Conservation (phyloP, 2,797 vertebrate genomes). For the Oryzias sinensis region DNA sequence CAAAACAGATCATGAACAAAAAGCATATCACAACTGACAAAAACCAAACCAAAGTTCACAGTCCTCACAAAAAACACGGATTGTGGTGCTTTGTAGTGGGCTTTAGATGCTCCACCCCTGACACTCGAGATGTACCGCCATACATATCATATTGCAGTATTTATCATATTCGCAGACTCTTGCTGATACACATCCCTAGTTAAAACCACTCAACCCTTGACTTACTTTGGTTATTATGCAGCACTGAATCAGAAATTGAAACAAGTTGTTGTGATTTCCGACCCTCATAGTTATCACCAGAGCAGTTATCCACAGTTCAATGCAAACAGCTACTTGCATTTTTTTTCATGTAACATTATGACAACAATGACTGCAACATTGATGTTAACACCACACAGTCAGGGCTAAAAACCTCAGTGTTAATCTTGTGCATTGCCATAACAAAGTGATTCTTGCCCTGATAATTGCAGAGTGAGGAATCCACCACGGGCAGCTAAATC, state of each 20-base stretch:
- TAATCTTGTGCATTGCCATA: constrained; percentile 58
- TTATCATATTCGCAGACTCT: no score
- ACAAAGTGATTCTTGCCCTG: constrained; percentile 58
- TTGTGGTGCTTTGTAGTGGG: no score
- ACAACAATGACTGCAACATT: constrained; percentile 11
- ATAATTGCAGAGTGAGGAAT: constrained; percentile 58
- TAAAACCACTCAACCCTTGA: background rate
- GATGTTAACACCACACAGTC: constrained; percentile 25
- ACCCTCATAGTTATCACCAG: constrained; percentile 15
- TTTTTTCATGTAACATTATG: constrained; percentile 29
- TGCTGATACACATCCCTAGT: no score
- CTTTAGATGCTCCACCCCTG: no score
- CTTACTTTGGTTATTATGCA: background rate
- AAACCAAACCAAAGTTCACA: no score
- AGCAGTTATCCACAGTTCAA: constrained; percentile 34
- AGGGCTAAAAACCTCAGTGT: constrained; percentile 33
- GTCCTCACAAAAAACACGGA: no score
- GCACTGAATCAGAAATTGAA: constrained; percentile 26
- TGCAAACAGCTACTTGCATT: constrained; percentile 34
- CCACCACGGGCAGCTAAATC: constrained; percentile 74
- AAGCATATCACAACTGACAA: no score
- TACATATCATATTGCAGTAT: no score
- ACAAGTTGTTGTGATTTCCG: constrained; percentile 9
- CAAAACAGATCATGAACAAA: no score
- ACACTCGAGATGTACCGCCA: no score